Base-by-base conservation (phyloP, 2,888 invertebrate genomes). In the Agrochola macilenta region DNA sequence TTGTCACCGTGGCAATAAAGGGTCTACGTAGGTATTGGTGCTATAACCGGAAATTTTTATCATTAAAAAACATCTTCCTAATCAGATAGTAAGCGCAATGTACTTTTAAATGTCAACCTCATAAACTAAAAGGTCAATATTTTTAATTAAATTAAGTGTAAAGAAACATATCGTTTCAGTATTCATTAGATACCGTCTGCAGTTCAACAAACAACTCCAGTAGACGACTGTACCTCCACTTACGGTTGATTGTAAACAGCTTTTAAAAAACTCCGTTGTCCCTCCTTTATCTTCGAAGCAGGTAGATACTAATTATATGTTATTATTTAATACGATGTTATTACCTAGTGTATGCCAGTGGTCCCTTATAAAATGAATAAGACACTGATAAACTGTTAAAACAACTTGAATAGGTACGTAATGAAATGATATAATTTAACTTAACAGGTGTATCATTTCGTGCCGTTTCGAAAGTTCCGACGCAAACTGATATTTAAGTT, bases 241-340 rank as follows among this genome's bases (percentile, higher is more conserved):
- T 95, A 95, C 87, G 88, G 93, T 89, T 91, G 94, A 93, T 93
- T 95, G 94, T 95, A 96, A 96, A 95, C 95, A 95, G 94, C 95
- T 94, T 96, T 95, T 95, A 94, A 95, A 87, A 95, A 95, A 95
- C 94, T 93, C 89, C 93, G 93, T 93, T 93, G 95, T 94, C 95
- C 93, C 93, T 94, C 90, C 92, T 93, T 95, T 95, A 95, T 95
- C 95, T 95, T 94, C 93, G 94, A 92, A 91, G 93, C 95, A 93
- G 93, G 95, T 94, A 95, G 92, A 92, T 94, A 94, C 94, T 96
- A 96, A 96, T 96, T 96, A 95, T 94, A 95, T 94, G 94, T 95
- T 95, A 96, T 96, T 96, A 95, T 95, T 94, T 94, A 94, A 95
- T 95, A 95, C 95, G 94, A 94, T 94, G 95, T 95, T 94, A 95